Evolutionary conservation across 2,888 invertebrate genomes (phyloP), one percentile per base, ranked within the genome.

Genomic region (Lasius fuliginosus): DNA sequence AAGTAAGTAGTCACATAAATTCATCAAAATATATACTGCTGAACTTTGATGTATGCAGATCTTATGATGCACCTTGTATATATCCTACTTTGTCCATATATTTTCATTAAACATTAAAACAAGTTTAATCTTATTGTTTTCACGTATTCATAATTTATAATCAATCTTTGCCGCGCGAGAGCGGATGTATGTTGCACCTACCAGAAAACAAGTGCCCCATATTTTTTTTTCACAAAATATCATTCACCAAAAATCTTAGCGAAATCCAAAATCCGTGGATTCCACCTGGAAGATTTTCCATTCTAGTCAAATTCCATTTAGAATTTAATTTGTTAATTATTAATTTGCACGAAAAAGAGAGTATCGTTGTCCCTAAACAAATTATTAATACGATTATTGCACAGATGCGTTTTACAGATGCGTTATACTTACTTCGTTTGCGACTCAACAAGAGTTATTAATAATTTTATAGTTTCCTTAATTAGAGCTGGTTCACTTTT

Each of bases 391-490:
- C 65, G 11, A 82, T 58, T 83, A 49, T 67, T n/a, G 71, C n/a
- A 53, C 8, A 73, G 40, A 60, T 15, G n/a, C 1, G n/a, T 56
- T 53, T 69, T 40, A 64, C 23, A 53, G 8, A n/a, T 53, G 8
- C 53, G 36, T 53, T 40, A 82, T 79, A 92, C 94, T 92, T 93
- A 96, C 96, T 96, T 96, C 64, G 95, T 94, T 88, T 93, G 95
- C 12, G 95, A 95, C 74, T 96, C 95, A 8, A 96, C 96, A 58
- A 97, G 93, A 0, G 95, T 94, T 15, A 95, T 92, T 46, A 98
- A 96, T 15, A 97, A 94, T 83, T 96, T 95, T 53, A 97, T 96
- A 1, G 97, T 96, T 91, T 97, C 97, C 62, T 95, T 95, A 60
- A 97, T 94, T 30, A 97, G 94, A 6, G 95, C 94, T 0, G 96